Conservation (phyloP, 35 echinoderm and acorn worm species). For the Heliocidaris erythrogramma region DNA sequence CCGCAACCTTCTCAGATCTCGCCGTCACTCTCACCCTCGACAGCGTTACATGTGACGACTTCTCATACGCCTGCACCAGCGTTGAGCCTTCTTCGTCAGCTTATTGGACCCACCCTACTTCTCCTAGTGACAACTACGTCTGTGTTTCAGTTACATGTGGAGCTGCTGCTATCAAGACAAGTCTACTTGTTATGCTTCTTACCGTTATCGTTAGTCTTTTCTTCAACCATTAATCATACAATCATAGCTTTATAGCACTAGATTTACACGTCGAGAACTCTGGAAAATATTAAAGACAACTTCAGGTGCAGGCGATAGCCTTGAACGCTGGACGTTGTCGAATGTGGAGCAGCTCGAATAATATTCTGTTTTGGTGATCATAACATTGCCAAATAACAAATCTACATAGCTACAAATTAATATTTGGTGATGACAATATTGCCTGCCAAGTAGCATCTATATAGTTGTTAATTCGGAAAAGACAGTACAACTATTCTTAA, state of each 20-base stretch:
- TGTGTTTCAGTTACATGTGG: slow-evolving; percentile 67
- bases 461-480: background rate
- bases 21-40: slow-evolving; percentile 63
- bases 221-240: slow-evolving; percentile 14
- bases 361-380: background rate
- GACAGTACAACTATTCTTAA: background rate
- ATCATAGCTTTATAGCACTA: background rate
- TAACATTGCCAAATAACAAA: background rate
- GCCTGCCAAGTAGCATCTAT: background rate
- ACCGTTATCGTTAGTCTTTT: slow-evolving; percentile 20
- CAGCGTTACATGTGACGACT: slow-evolving; percentile 59
- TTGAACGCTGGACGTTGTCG: background rate
- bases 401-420: background rate
- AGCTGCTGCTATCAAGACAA: slow-evolving; percentile 52
- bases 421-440: background rate
- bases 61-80: slow-evolving; percentile 59
- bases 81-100: slow-evolving; percentile 26
- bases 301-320: background rate
- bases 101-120: slow-evolving; percentile 45
- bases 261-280: background rate
- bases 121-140: background rate
- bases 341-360: background rate
- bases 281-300: background rate
- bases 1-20: slow-evolving; percentile 21
- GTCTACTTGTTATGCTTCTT: slow-evolving; percentile 48